Evolutionary conservation across 2,113 vertebrate genomes (phyloP).

Genomic region (Archilochus colubris): DNA sequence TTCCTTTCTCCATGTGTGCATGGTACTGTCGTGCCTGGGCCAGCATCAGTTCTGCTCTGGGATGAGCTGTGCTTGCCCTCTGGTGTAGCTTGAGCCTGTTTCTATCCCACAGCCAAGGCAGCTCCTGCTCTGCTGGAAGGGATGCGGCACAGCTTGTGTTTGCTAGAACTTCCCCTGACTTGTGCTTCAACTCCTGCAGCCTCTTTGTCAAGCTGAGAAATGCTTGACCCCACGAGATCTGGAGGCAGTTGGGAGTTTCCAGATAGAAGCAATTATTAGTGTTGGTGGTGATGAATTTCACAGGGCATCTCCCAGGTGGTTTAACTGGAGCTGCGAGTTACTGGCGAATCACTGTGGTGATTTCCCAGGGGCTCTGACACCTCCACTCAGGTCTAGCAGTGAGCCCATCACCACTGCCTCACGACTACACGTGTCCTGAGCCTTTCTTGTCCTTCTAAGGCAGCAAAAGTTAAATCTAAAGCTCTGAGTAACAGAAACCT

Average conservation of each 20-base stretch:
- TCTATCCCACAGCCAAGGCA: not conserved
- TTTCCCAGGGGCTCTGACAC: not conserved
- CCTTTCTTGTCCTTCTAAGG: not conserved
- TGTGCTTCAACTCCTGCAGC: not conserved
- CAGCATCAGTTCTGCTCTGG: not conserved
- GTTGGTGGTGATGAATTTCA: not conserved
- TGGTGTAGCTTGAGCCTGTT: rapidly evolving
- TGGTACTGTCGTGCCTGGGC: not conserved
- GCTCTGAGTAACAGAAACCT: not conserved
- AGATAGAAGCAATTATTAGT: slow-evolving; percentile 10
- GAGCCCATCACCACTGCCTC: not conserved
- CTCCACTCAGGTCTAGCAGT: not conserved
- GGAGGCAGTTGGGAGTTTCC: slow-evolving; percentile 41
- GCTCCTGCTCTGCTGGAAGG: not conserved
- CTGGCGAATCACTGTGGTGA: not conserved
- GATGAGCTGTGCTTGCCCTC: not conserved
- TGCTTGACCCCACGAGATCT: not conserved
- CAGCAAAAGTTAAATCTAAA: not conserved
- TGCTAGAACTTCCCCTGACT: not conserved
- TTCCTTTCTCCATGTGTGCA: not conserved
- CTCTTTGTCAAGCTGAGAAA: not conserved
- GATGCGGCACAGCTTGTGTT: not conserved
- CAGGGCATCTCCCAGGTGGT: slow-evolving; percentile 11
- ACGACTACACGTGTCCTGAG: rapidly evolving
- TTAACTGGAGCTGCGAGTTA: slow-evolving; percentile 38